Evolutionary conservation across 2,888 invertebrate genomes (phyloP), one percentile per base, ranked within the genome.

Genomic region (Tetranychus piercei): DNA sequence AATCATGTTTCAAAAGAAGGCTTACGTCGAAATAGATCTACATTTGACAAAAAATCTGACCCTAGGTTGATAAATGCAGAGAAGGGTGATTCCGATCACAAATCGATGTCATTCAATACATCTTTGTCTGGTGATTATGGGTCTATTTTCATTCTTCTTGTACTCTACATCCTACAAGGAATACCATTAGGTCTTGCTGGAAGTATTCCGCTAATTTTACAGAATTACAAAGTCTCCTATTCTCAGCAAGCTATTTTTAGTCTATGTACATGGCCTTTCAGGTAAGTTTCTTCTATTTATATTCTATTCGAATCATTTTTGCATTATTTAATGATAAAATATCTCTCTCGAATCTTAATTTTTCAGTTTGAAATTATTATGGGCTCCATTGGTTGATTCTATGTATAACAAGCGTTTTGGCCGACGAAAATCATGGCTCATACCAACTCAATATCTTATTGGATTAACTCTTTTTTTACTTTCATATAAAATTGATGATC

Each of bases 301-400:
- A 9, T 69, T 22, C 8, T 22, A 1, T 69, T 23, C 23, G 20
- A 1, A 20, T 22, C 22, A 69, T 20, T 11, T 18, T 55, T 55
- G 15, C 2, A 6, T 5, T 20, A 20, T 69, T 69, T 69, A 20
- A 4, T 11, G 4, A 6, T 69, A 6, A 20, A 20, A 11, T 23
- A 6, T 69, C 8, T 69, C 8, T 23, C 20, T 69, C 22, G 1
- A 8, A 20, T 69, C 22, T 11, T 11, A 20, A 20, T 55, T 55
- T 1, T 22, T 11, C 22, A 88, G 88, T 79, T 80, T 97, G 71
- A 99, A 99, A 83, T 84, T 99, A 71, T 82, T 99, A 75, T 99
- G 99, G 99, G 99, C 99, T 0, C 99, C 99, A 1, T 87, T 99
- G 79, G 96, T 99, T 6, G 99, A 99, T 84, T 90, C 95, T 0